These are phyloP conservation scores for Phalera bucephala DNA, from an alignment of 2,888 invertebrate genomes.

Conservation along the genomic window DNA sequence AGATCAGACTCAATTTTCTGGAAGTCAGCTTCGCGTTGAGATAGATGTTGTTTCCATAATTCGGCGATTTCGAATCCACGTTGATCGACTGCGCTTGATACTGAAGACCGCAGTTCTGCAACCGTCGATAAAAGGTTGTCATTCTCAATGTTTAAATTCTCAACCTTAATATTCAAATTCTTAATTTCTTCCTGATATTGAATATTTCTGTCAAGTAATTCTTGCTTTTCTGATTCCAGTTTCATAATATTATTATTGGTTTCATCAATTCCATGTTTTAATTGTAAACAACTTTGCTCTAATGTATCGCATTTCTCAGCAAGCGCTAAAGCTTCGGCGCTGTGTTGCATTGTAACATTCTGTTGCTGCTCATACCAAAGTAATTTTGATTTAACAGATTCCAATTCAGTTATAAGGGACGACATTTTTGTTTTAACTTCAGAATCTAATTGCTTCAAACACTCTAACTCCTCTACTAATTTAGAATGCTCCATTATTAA, in stretches of 20 bases:
- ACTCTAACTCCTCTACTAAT: slow-evolving; percentile 40
- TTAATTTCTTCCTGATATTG: slow-evolving; percentile 46
- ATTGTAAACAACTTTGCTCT: slow-evolving; percentile 50
- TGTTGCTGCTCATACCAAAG: slow-evolving; percentile 34
- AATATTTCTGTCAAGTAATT: slow-evolving; percentile 33
- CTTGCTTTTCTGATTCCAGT: slow-evolving; percentile 44
- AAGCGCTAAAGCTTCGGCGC: slow-evolving; percentile 30
- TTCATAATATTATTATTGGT: slow-evolving; percentile 63
- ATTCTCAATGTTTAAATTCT: slow-evolving; percentile 68
- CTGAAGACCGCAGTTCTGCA: slow-evolving; percentile 69
- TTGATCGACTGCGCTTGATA: slow-evolving; percentile 84
- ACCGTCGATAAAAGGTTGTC: slow-evolving; percentile 70
- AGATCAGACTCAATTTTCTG: slow-evolving; percentile 76
- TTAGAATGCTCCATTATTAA: slow-evolving; percentile 30
- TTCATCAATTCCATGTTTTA: slow-evolving; percentile 56
- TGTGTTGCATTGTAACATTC: slow-evolving; percentile 8
- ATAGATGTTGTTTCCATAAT: slow-evolving; percentile 87
- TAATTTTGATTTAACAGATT: slow-evolving; percentile 34
- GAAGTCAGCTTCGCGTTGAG: slow-evolving; percentile 85
- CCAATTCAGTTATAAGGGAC: slow-evolving; percentile 43
- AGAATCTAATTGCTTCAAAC: slow-evolving; percentile 34
- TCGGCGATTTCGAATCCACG: slow-evolving; percentile 87
- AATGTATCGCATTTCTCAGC: slow-evolving; percentile 43
- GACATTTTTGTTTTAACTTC: slow-evolving; percentile 39
- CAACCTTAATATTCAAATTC: slow-evolving; percentile 56